These are phyloP conservation scores for Caenorhabditis afra DNA, from an alignment of 2,888 invertebrate species.

Conservation along the genomic window DNA sequence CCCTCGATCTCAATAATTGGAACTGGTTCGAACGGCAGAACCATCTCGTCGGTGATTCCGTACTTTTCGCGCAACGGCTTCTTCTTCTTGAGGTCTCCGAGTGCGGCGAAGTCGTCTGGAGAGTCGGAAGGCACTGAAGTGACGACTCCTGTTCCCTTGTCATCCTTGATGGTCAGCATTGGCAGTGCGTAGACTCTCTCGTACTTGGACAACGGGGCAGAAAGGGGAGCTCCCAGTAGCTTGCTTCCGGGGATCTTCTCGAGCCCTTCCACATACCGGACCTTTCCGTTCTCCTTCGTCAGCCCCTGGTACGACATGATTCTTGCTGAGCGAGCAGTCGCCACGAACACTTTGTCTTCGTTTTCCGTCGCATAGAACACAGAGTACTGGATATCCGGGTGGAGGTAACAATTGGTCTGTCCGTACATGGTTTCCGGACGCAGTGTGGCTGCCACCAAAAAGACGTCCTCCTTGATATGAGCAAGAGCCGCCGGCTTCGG, in stretches of 20 bases:
- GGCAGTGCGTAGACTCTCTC: constrained; percentile 92
- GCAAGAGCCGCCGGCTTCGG: constrained; percentile 85
- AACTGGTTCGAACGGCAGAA: constrained; percentile 86
- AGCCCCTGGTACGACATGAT: constrained; percentile 98
- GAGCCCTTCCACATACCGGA: constrained; percentile 84
- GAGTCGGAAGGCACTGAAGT: constrained; percentile 98
- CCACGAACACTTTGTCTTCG: constrained; percentile 88
- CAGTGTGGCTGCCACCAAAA: constrained; percentile 95
- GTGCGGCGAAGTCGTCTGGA: constrained; percentile 97
- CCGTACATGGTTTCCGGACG: constrained; percentile 99
- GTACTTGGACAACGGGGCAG: constrained; percentile 90
- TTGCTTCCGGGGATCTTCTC: constrained; percentile 83
- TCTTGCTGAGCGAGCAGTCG: constrained; percentile 90
- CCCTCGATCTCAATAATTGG: constrained; percentile 94
- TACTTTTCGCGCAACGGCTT: constrained; percentile 88
- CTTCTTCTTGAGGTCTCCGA: constrained; percentile 95
- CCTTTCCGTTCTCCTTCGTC: constrained; percentile 88
- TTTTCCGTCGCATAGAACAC: constrained; percentile 86
- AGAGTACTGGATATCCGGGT: constrained; percentile 91
- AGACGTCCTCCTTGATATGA: constrained; percentile 84
- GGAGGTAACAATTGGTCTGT: constrained; percentile 98
- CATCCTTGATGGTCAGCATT: constrained; percentile 97
- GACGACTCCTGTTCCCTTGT: constrained; percentile 98
- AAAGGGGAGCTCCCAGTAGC: constrained; percentile 89
- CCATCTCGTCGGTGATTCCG: constrained; percentile 89